Evolutionary conservation across 2,113 vertebrate species (phyloP).

Genomic region (Zosterops japonicus): DNA sequence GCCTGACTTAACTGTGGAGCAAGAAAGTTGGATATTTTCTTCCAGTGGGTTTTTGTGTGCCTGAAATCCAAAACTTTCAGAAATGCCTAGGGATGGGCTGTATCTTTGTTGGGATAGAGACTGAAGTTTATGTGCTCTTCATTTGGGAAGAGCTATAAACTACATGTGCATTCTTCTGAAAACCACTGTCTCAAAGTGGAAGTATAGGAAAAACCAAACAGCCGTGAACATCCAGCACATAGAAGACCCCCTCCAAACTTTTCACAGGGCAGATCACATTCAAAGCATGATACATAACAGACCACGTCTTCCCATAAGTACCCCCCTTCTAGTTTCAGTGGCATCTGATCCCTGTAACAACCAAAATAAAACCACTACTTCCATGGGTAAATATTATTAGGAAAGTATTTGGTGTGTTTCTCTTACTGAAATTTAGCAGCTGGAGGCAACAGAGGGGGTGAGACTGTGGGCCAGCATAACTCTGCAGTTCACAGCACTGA

Average conservation of each 20-base stretch:
- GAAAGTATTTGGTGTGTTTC: not conserved
- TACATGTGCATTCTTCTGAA: not conserved
- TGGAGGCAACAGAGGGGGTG: not conserved
- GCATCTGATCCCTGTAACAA: not conserved
- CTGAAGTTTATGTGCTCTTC: not conserved
- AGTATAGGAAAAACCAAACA: not conserved
- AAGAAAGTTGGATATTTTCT: not conserved
- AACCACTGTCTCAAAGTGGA: not conserved
- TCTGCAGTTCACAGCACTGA: not conserved
- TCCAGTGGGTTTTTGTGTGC: not conserved
- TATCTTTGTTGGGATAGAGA: not conserved
- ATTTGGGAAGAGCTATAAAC: not conserved
- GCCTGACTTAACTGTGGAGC: not conserved
- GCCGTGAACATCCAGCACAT: not conserved
- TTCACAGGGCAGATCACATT: not conserved
- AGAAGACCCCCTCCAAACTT: not conserved
- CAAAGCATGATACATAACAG: not conserved
- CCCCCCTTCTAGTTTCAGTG: not conserved
- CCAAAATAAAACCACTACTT: not conserved
- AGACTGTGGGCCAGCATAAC: not conserved
- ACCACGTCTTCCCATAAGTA: not conserved
- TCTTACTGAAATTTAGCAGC: not conserved
- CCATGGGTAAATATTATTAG: not conserved
- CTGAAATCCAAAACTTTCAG: not conserved
- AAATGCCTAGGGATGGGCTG: not conserved